Percentiles rank a stretch among this genome's conserved stretches.
Conservation (phyloP, 2,797 vertebrate genomes). For the Gymnocypris eckloni region DNA sequence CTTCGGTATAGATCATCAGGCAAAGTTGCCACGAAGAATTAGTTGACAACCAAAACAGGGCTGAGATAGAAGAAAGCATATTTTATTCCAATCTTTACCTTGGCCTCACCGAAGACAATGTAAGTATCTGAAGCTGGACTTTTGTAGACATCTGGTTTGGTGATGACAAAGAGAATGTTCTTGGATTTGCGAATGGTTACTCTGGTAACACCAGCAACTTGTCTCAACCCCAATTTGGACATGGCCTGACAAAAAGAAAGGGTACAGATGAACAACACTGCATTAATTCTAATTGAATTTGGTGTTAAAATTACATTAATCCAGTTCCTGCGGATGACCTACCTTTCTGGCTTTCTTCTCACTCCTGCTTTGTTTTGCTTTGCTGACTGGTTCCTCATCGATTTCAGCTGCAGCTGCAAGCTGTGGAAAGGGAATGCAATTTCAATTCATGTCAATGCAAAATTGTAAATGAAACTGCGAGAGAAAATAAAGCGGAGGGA, state of each 20-base stretch:
- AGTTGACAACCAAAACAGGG: neutral
- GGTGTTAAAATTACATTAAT: neutral
- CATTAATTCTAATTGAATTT: neutral
- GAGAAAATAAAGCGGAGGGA: neutral
- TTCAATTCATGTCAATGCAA: neutral
- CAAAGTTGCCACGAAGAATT: neutral
- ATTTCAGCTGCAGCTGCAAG: slow-evolving; percentile 97
- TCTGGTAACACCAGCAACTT: slow-evolving; percentile 97
- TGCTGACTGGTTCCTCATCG: slow-evolving; percentile 98
- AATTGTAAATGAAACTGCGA: neutral
- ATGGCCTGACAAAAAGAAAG: slow-evolving; percentile 83
- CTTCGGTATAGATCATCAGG: neutral
- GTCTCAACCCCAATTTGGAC: slow-evolving; percentile 98
- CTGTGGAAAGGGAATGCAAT: slow-evolving; percentile 67
- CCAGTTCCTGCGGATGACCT: slow-evolving; percentile 14
- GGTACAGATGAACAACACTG: neutral
- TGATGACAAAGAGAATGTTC: slow-evolving; percentile 98
- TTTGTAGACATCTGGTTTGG: slow-evolving; percentile 99
- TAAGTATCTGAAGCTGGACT: slow-evolving; percentile 98
- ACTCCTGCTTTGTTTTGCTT: slow-evolving; percentile 99
- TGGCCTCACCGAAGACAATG: slow-evolving; percentile 97
- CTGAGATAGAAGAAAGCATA: neutral
- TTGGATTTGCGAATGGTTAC: slow-evolving; percentile 99
- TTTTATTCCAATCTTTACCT: slow-evolving; percentile 76
- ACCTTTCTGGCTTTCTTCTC: slow-evolving; percentile 99